Base-by-base conservation (phyloP, 2,113 vertebrate genomes). In the Ahaetulla prasina region DNA sequence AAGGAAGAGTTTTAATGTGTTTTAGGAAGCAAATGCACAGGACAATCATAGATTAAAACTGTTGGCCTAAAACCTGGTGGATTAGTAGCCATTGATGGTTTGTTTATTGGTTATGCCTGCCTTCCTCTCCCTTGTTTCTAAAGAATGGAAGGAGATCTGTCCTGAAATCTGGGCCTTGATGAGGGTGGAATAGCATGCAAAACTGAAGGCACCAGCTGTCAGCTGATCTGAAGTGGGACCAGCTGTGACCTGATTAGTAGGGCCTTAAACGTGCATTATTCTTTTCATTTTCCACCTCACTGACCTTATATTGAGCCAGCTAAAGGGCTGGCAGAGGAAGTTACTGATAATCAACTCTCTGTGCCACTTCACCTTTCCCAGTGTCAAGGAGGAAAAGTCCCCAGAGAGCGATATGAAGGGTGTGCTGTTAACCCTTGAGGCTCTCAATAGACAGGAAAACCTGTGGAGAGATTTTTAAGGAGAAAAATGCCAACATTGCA, bases 241-340 rank as follows among this genome's bases (percentile, higher is more conserved):
- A 98, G 97, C 97, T 98, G 97, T 98, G 98, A 98, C 97, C 97
- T 98, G 97, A 97, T 98, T 98, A 97, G 96, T 97, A 97, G 95
- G 95, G 96, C 97, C 95, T 85, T 97, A 97, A 98, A 97, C 97
- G 96, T 96, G 97, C 96, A 96, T 96, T 97, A 97, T 97, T 96
- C 93, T 97, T 97, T 98, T 98, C 97, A 98, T 98, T 98, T 98
- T 98, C 97, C 96, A 97, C 96, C 95, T 97, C 97, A 97, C 97
- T 98, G 97, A 94, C 8, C 3, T 96, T 95, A 88, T 96, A 97
- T 95, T 96, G 93, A 92, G 94, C 93, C 86, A 85, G 91, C 93
- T 89, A 95, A 95, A 96, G 95, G 95, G 91, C 93, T 95, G 93
- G 95, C 95, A 94, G 93, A 95, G 95, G 94, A 96, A 95, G 94